Evolutionary conservation across 2,888 invertebrate species (phyloP).

Genomic region (Drosophila pegasa): DNA sequence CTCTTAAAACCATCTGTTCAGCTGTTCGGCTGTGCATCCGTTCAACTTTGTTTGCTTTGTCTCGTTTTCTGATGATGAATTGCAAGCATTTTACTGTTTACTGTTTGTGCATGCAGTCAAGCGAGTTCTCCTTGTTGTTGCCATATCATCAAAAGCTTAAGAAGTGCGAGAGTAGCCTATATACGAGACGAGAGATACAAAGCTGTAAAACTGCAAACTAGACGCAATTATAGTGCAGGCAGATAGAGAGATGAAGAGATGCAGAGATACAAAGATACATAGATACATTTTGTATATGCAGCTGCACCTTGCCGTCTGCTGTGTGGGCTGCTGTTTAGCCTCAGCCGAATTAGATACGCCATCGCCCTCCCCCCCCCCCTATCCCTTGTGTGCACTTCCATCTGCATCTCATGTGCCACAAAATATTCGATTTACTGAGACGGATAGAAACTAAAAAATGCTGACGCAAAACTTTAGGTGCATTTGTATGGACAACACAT

Average conservation of each 20-base stretch:
- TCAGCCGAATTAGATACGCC: conserved; percentile 1
- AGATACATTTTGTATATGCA: conserved; percentile 17
- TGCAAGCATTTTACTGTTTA: conserved; percentile 43
- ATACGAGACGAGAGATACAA: conserved; percentile 12
- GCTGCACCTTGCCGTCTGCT: conserved; percentile 7
- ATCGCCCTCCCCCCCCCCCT: background rate
- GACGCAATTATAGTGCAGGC: conserved; percentile 26
- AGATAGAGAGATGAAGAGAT: conserved; percentile 8
- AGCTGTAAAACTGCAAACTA: conserved; percentile 32
- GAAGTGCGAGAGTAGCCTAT: conserved; percentile 20
- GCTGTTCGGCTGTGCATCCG: conserved; percentile 8
- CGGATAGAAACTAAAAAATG: conserved; percentile 30
- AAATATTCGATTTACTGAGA: conserved; percentile 42
- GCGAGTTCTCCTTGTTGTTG: conserved; percentile 11
- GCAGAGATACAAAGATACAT: background rate
- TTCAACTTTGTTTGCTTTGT: conserved; percentile 9
- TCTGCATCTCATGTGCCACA: conserved; percentile 41
- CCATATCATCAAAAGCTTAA: conserved; percentile 21
- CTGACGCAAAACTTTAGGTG: conserved; percentile 39
- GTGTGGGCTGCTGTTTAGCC: conserved; percentile 51
- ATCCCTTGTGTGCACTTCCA: conserved; percentile 25
- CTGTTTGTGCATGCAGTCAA: conserved; percentile 21
- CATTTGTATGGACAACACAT: conserved; percentile 24
- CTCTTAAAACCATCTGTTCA: conserved; percentile 22
- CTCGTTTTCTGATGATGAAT: conserved; percentile 47